phyloP scores from a whole-genome alignment of 2,888 invertebrate genomes.

The Chamaedrilus cognettii region DNA sequence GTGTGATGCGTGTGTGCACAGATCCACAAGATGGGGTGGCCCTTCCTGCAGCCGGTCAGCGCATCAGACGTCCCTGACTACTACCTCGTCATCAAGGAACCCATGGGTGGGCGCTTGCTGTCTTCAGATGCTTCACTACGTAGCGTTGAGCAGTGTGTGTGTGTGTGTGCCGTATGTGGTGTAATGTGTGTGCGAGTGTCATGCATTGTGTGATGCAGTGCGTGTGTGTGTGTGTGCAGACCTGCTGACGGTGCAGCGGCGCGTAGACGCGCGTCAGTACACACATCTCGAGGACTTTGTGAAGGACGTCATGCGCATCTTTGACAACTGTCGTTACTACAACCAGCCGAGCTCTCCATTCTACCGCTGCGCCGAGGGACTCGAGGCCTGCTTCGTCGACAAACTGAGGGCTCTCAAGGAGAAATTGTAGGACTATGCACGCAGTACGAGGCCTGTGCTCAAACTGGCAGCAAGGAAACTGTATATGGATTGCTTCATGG shows the following conservation, averaged over 20 bases:
- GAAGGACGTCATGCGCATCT: conserved; percentile 97
- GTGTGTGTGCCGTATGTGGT: background rate
- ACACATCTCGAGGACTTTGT: conserved; percentile 91
- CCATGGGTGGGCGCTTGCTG: conserved; percentile 62
- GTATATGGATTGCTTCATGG: too few species aligned
- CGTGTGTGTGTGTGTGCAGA: too few species aligned
- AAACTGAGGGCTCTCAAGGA: conserved; percentile 46
- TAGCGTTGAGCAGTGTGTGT: background rate
- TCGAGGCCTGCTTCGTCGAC: conserved; percentile 83
- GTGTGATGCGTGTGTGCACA: too few species aligned
- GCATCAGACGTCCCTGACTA: conserved; percentile 96
- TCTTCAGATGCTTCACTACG: too few species aligned
- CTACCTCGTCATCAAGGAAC: conserved; percentile 69
- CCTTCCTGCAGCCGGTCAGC: conserved; percentile 97
- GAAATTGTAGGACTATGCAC: too few species aligned
- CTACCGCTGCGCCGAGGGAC: conserved; percentile 92
- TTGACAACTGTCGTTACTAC: conserved; percentile 98
- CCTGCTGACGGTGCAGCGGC: conserved; percentile 83
- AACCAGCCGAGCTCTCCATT: conserved; percentile 95
- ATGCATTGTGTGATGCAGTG: too few species aligned
- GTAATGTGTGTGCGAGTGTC: background rate
- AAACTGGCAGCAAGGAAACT: too few species aligned
- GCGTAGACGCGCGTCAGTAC: conserved; percentile 79
- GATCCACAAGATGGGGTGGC: conserved; percentile 95
- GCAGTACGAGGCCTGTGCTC: too few species aligned